A percentile compares a stretch with the other conserved stretches of the same genome.
Conservation (phyloP, 2,797 vertebrate genomes). For the Gymnodraco acuticeps region DNA sequence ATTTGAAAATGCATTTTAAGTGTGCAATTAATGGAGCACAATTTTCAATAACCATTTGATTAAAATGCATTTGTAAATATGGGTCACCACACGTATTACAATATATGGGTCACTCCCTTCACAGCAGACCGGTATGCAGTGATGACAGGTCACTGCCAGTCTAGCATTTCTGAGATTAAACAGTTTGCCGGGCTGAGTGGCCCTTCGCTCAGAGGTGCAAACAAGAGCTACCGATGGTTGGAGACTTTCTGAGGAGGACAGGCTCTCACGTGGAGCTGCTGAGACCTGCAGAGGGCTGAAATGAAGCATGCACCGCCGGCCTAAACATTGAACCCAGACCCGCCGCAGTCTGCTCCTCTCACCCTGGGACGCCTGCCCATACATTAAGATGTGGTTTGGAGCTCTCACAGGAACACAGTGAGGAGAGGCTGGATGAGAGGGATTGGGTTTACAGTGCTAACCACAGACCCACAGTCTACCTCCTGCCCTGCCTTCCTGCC, state of each 20-base stretch:
- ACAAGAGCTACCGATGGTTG: constrained; percentile 53
- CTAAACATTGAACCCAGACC: constrained; percentile 68
- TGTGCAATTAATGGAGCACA: not conserved
- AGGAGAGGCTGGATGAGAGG: constrained; percentile 80
- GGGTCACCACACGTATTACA: constrained; percentile 13
- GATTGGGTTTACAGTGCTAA: constrained; percentile 80
- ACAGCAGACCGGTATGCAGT: constrained; percentile 34
- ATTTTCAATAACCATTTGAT: not conserved
- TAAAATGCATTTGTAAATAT: constrained; percentile 3
- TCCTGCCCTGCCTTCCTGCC: constrained; percentile 74
- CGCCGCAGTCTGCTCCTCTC: constrained; percentile 75
- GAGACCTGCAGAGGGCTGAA: constrained; percentile 51
- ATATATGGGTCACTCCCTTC: constrained; percentile 55
- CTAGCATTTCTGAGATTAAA: constrained; percentile 58
- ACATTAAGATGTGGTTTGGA: constrained; percentile 84
- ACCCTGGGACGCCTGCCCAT: constrained; percentile 77
- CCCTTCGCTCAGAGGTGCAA: constrained; percentile 64
- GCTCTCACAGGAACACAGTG: constrained; percentile 76
- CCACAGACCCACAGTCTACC: constrained; percentile 79
- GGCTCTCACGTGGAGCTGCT: constrained; percentile 35
- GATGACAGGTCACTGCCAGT: constrained; percentile 61
- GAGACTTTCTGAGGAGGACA: constrained; percentile 41
- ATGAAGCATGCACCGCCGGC: constrained; percentile 57
- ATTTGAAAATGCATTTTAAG: not conserved
- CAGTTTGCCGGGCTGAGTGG: constrained; percentile 56